Conservation (phyloP, 2,797 vertebrate species). For the Tokudaia tokunoshimensis region DNA sequence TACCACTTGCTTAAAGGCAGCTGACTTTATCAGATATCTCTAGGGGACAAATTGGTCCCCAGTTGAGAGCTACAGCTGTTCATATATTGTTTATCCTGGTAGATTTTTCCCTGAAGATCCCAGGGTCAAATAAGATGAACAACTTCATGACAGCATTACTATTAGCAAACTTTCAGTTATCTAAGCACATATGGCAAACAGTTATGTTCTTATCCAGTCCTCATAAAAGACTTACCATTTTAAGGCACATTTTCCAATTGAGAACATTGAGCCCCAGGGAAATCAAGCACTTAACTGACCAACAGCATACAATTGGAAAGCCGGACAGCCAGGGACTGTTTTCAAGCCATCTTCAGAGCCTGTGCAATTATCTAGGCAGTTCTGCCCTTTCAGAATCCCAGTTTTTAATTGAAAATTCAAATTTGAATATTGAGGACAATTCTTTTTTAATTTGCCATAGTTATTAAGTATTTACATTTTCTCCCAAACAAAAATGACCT, state of each 20-base stretch:
- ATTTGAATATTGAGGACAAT: conserved; percentile 4
- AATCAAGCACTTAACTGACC: conserved; percentile 14
- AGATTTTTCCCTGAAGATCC: background rate
- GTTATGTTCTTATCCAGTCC: background rate
- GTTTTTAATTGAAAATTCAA: conserved; percentile 40
- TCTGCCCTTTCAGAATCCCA: background rate
- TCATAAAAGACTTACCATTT: background rate
- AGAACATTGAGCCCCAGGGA: conserved; percentile 18
- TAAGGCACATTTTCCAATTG: conserved; percentile 2
- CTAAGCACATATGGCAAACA: background rate
- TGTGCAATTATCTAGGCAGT: background rate
- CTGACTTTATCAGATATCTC: background rate
- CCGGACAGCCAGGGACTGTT: background rate
- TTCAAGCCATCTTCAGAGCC: background rate
- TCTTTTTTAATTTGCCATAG: background rate
- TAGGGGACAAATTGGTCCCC: background rate
- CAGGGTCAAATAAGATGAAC: background rate
- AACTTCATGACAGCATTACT: background rate
- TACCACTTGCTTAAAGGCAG: background rate
- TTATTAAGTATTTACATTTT: conserved; percentile 11
- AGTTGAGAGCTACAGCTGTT: background rate
- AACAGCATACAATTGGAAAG: background rate
- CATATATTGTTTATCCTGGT: background rate
- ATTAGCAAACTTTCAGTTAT: background rate
- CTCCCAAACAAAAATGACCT: conserved; percentile 30